Base-by-base conservation (phyloP, 2,888 invertebrate genomes). In the Caenorhabditis zanzibari region DNA sequence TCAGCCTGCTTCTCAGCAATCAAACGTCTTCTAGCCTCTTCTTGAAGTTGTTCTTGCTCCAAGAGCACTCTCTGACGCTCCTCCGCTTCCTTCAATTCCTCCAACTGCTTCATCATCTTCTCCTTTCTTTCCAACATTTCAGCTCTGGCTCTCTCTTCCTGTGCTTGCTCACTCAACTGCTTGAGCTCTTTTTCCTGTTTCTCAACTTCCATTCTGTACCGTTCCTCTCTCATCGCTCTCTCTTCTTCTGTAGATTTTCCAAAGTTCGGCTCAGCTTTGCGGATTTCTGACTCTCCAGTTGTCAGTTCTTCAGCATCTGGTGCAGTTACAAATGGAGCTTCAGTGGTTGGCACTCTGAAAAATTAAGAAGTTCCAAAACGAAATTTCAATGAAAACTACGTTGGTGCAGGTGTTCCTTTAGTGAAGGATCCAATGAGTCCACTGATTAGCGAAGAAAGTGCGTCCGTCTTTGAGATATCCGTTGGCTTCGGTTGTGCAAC, bases 51-150 rank as follows among this genome's bases (percentile, higher is more conserved):
- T 54, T 86, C 76, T 49, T 86, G 72, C 35, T 74, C 76, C 22
- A 80, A 63, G n/a, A 72, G 77, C 5, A 58, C 58, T 54, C 81
- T 49, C 22, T 86, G 85, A 32, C 86, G 59, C 52, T 81, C 81
- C 44, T 87, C 86, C 2, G 87, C 86, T 12, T 81, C 86, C 44
- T 82, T 80, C 52, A 88, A 73, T 56, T 88, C 88, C 52, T 84
- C 83, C 58, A 87, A 54, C 35, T 86, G 82, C 63, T 85, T 72
- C 76, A 83, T 14, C 86, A 88, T 87, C 52, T 73, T 64, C 28
- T 81, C 66, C 16, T 84, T 74, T 63, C 84, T 84, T 14, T 64
- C 75, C 56, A 72, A 16, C 64, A 82, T 84, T 38, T 84, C 83
- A 19, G 32, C 52, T 22, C 81, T 58, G 4, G 85, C 61, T 26